phyloP scores from a whole-genome alignment of 2,113 vertebrate species.

The Cromileptes altivelis region DNA sequence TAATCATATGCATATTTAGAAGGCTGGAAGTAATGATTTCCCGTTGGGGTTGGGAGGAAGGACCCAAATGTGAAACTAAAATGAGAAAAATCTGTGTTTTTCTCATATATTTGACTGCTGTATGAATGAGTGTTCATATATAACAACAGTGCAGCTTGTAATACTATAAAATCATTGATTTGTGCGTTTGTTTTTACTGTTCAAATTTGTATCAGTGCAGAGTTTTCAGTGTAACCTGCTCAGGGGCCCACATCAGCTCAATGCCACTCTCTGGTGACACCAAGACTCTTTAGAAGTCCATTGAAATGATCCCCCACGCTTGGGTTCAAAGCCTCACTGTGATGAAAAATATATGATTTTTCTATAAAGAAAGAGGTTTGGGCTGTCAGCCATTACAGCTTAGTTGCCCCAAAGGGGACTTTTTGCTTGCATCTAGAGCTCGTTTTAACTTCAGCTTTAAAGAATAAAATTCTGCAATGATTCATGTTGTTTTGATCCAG shows the following conservation, averaged over 20 bases:
- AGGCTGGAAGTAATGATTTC: constrained; percentile 71
- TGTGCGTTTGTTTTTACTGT: constrained; percentile 10
- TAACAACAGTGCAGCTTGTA: not conserved
- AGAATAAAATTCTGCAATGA: constrained; percentile 48
- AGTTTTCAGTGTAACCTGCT: constrained; percentile 35
- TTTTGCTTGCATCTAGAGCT: constrained; percentile 41
- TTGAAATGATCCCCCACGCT: constrained; percentile 60
- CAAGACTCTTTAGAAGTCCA: constrained; percentile 58
- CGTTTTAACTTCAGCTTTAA: constrained; percentile 63
- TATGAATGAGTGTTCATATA: not conserved
- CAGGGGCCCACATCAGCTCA: constrained; percentile 20
- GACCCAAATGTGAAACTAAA: constrained; percentile 63
- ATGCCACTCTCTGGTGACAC: constrained; percentile 46
- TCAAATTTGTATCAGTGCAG: not conserved
- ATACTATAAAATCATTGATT: not conserved
- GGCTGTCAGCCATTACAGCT: constrained; percentile 67
- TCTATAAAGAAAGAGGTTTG: constrained; percentile 58
- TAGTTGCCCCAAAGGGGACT: constrained; percentile 38
- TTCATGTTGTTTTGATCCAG: constrained; percentile 56
- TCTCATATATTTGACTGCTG: constrained; percentile 2
- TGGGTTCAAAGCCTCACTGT: constrained; percentile 65
- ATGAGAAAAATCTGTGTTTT: not conserved
- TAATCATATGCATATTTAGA: constrained; percentile 79
- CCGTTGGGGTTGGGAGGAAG: constrained; percentile 60
- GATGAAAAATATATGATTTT: constrained; percentile 76